phyloP scores from a whole-genome alignment of 2,113 vertebrate genomes.

The Sarotherodon lohbergeri region DNA sequence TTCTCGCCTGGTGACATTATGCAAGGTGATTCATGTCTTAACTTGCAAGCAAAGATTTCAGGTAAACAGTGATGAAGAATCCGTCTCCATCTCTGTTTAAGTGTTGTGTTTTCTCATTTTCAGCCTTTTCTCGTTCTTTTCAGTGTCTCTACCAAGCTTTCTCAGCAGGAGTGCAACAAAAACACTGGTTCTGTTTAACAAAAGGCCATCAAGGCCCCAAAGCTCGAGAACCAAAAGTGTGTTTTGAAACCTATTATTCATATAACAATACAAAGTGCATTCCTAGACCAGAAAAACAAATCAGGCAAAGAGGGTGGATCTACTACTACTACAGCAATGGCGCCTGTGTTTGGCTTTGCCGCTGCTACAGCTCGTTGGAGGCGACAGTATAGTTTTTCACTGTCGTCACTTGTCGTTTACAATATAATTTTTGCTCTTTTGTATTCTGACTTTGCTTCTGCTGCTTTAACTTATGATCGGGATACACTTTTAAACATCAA shows the following conservation, averaged over 20 bases:
- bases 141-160: neutral
- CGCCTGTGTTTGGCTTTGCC: too few relatives aligned
- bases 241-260: conserved; percentile 3
- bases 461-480: too few relatives aligned
- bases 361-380: too few relatives aligned
- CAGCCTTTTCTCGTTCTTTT: neutral
- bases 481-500: too few relatives aligned
- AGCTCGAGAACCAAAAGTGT: neutral
- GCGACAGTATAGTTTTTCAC: too few relatives aligned
- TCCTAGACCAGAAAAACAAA: conserved; percentile 4
- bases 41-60: neutral
- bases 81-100: neutral
- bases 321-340: too few relatives aligned
- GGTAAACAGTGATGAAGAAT: neutral
- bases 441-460: too few relatives aligned
- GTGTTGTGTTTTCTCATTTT: neutral
- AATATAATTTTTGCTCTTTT: too few relatives aligned
- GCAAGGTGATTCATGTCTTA: neutral
- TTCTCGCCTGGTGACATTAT: neutral
- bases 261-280: conserved; percentile 31
- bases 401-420: too few relatives aligned
- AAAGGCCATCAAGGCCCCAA: neutral
- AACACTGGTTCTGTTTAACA: neutral
- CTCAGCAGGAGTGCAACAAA: neutral
- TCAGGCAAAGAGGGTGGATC: neutral